These are phyloP conservation scores for Drosophila pseudoobscura DNA, from an alignment of 1,140 invertebrate genomes.

Conservation along the genomic window DNA sequence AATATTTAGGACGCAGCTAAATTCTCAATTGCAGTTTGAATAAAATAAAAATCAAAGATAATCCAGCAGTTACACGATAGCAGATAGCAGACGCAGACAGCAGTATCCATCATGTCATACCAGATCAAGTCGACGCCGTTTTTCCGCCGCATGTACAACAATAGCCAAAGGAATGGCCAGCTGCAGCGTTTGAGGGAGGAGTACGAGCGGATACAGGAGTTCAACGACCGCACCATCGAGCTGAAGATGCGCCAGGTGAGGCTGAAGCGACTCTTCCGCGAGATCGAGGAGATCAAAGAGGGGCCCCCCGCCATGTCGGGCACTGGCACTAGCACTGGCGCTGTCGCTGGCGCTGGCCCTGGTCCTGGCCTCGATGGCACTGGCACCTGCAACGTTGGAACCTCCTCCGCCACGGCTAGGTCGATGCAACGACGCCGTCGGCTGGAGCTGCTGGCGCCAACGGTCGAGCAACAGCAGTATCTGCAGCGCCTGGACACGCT, in stretches of 20 bases:
- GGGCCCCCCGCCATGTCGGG: neutral
- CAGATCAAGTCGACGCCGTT: constrained; percentile 76
- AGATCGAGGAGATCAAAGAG: constrained; percentile 75
- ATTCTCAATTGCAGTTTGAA: constrained; percentile 30
- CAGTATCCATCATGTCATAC: constrained; percentile 55
- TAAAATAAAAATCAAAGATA: neutral
- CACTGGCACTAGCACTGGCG: neutral
- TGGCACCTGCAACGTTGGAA: constrained; percentile 1
- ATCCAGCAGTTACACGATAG: no score
- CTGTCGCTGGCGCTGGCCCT: neutral
- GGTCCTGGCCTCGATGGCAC: neutral
- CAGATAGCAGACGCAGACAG: neutral
- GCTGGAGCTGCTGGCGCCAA: neutral
- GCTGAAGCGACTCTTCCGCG: constrained; percentile 67
- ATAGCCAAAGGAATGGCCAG: constrained; percentile 70
- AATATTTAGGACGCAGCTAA: constrained; percentile 37
- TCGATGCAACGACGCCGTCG: neutral
- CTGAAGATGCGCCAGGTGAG: constrained; percentile 77
- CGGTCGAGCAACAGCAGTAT: constrained; percentile 31
- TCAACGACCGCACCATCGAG: constrained; percentile 77
- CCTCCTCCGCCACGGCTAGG: neutral
- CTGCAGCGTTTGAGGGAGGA: constrained; percentile 69
- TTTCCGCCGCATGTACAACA: constrained; percentile 68
- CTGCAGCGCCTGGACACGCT: constrained; percentile 49
- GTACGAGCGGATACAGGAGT: constrained; percentile 74